Base-by-base conservation (phyloP, 2,113 vertebrate species). In the Tichodroma muraria region DNA sequence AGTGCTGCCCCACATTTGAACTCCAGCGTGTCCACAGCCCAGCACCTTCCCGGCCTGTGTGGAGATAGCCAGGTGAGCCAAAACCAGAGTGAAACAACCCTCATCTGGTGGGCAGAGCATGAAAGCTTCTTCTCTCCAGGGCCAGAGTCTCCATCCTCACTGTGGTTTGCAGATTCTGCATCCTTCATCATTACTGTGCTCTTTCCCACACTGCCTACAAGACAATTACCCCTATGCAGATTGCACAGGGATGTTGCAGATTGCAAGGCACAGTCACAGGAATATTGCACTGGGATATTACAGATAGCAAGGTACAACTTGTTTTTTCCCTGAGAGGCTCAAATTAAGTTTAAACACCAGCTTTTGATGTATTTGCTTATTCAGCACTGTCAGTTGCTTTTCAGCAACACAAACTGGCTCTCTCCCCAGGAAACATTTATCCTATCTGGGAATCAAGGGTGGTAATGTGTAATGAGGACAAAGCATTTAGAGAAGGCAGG, bases 301-400 rank as follows among this genome's bases (percentile, higher is more conserved):
- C 31, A 52, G 80, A 73, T 37, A 73, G 69, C 54, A 73, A 89
- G 69, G 45, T 65, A 84, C n/a, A 49, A 75, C 16, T 63, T 66
- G 25, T 50, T 66, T 87, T 27, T 31, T 27, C 4, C 9, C 53
- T 2, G 12, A 86, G 83, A 92, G 64, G 53, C 72, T 89, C 63
- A 80, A 85, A 93, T 85, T 52, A 88, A 94, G 66, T 94, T 89
- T 93, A 89, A 93, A 86, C 44, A 80, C 30, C 47, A 59, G 24
- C n/a, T 80, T 95, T 80, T 83, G 71, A 89, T 88, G 57, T 90
- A 80, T 73, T 72, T 91, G 91, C 94, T 93, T 93, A 91, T 78
- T 95, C 91, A 88, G 80, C 85, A 78, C 57, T 15, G 7, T 70
- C 75, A 63, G 50, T 45, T 94, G 91, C 54, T 91, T 85, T 90